Base-by-base conservation (phyloP, 1,140 invertebrate species). In the Cryptotermes secundus region DNA sequence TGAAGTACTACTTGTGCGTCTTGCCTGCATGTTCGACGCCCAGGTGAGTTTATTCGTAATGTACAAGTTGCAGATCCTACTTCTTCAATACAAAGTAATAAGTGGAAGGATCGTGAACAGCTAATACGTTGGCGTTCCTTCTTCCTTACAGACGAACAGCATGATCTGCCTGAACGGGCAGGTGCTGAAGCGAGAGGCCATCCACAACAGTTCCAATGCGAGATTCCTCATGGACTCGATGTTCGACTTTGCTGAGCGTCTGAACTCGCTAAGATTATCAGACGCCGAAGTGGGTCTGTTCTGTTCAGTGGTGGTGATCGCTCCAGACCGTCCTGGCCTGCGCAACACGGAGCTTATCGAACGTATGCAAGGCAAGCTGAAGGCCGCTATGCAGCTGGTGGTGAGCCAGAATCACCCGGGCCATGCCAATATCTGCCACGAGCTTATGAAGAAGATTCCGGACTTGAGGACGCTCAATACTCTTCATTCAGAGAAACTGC, bases 211-310 rank as follows among this genome's bases (percentile, higher is more conserved):
- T 87, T 96, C 95, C 85, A 98, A 98, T 90, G 97, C 97, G 22
- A 92, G 97, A 86, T 99, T 98, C 89, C 93, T 99, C 42, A 96
- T 99, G 90, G 97, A 99, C 88, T 98, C 96, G 85, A 99, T 99
- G 91, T 98, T 99, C 89, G 98, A 99, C 88, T 98, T 99, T 90
- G 97, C 97, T 72, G 97, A 98, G 88, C 93, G 97, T 86, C 95
- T 99, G 89, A 98, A 99, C 89, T 93, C 94, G 14, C 93, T 99
- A 88, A 93, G 95, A 88, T 91, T 99, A 83, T 95, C 95, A 22
- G 98, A 99, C 88, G 95, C 96, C 45, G 97, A 99, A 89, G 93
- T 99, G 84, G 97, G 97, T 42, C 91, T 99, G 1, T 98, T 99
- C 91, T 98, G 96, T 91, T 96, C 97, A 84, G 95, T 99, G 80